phyloP scores from a whole-genome alignment of 1,140 invertebrate species.

The Hypsibius dujardini region DNA sequence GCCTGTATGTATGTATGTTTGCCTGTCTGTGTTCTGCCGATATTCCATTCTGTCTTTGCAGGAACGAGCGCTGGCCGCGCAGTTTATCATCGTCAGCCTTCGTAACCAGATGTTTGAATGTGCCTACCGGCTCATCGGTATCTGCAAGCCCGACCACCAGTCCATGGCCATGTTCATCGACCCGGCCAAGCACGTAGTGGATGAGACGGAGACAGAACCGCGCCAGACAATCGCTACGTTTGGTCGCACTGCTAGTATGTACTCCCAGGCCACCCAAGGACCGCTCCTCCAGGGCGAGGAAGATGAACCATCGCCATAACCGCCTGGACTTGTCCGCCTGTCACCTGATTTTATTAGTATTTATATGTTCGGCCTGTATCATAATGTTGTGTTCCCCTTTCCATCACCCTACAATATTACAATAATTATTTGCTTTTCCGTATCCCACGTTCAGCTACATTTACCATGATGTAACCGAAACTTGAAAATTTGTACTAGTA shows the following conservation, averaged over 20 bases:
- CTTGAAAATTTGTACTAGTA: no score
- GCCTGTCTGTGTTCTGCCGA: conserved; percentile 20
- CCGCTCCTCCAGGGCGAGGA: no score
- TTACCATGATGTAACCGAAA: no score
- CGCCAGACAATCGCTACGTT: not conserved
- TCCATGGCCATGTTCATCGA: conserved; percentile 33
- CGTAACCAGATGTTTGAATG: conserved; percentile 95
- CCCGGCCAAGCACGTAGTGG: not conserved
- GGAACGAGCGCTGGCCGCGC: conserved; percentile 88
- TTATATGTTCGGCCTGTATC: no score
- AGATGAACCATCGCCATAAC: no score
- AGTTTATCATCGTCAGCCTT: conserved; percentile 95
- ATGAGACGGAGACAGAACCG: not conserved
- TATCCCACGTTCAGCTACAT: no score
- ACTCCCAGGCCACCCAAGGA: conserved; percentile 8
- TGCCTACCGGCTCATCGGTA: conserved; percentile 73
- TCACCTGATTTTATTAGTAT: no score
- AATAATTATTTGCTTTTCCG: no score
- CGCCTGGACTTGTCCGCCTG: no score
- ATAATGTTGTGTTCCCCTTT: no score
- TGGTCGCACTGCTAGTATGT: not conserved
- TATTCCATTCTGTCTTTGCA: conserved; percentile 33
- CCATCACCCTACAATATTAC: no score
- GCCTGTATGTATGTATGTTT: not conserved
- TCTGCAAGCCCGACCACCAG: conserved; percentile 81